Percentiles rank a stretch among this genome's conserved stretches.
phyloP scores from a whole-genome alignment of 2,888 invertebrate species.

The Dinocampus coccinellae region DNA sequence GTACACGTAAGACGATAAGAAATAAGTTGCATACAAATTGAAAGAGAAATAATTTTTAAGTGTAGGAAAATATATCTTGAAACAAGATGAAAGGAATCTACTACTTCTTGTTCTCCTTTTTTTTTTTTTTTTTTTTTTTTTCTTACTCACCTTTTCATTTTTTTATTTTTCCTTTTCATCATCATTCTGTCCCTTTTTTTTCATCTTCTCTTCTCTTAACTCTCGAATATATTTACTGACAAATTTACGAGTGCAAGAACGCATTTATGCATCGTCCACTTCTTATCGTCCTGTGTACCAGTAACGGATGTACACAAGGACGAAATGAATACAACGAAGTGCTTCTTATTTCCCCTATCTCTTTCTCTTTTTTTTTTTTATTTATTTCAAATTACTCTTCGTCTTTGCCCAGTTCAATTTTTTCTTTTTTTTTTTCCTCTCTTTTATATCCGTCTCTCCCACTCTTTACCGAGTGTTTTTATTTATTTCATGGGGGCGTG shows the following conservation, averaged over 20 bases:
- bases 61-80: slow-evolving; percentile 29
- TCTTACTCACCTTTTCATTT: not conserved
- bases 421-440: not conserved
- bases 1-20: slow-evolving; percentile 44
- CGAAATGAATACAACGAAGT: not conserved
- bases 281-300: slow-evolving; percentile 8
- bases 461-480: too few species aligned
- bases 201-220: not conserved
- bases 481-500: not conserved
- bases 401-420: not conserved
- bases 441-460: too few species aligned
- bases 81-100: slow-evolving; percentile 38
- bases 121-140: too few species aligned
- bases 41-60: slow-evolving; percentile 53
- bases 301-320: slow-evolving; percentile 26
- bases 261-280: not conserved
- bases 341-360: slow-evolving; percentile 2
- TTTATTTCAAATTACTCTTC: not conserved
- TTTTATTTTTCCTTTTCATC: too few species aligned
- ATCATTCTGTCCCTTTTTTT: too few species aligned
- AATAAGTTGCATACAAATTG: slow-evolving; percentile 51
- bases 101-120: not conserved
- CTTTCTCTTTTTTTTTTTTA: not conserved
- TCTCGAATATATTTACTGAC: slow-evolving; percentile 41
- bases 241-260: slow-evolving; percentile 56